Evolutionary conservation across 1,140 invertebrate species (phyloP).

Genomic region (Cotesia glomerata): DNA sequence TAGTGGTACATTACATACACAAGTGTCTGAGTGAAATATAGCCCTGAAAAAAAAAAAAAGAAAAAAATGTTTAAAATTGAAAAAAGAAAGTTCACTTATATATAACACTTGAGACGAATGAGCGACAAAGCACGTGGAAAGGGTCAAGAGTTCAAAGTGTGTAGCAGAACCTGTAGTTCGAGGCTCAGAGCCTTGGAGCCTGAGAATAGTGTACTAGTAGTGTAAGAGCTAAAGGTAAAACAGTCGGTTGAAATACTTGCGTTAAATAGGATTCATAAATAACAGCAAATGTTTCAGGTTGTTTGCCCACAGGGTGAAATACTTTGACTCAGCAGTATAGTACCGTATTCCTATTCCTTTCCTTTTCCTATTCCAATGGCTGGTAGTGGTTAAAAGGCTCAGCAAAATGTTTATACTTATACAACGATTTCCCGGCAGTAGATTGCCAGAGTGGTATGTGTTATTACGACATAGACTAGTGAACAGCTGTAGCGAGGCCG

Average conservation of each 20-base stretch:
- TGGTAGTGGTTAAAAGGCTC: background rate
- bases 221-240: background rate
- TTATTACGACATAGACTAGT: too few relatives aligned
- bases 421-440: too few relatives aligned
- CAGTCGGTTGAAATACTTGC: conserved; percentile 30
- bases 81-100: background rate
- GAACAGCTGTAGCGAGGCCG: background rate
- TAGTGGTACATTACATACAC: too few relatives aligned
- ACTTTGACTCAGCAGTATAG: conserved; percentile 28
- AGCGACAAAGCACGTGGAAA: background rate
- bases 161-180: background rate
- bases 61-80: too few relatives aligned
- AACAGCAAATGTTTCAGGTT: conserved; percentile 45
- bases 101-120: background rate
- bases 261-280: conserved; percentile 47
- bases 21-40: too few relatives aligned
- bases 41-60: too few relatives aligned
- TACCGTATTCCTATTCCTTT: conserved; percentile 23
- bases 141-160: conserved; percentile 6
- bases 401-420: too few relatives aligned
- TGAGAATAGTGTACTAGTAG: background rate
- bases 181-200: background rate
- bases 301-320: conserved; percentile 32
- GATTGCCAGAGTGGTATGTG: too few relatives aligned
- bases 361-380: background rate